Percentiles rank a stretch among this genome's conserved stretches.
Conservation (phyloP, 1,140 invertebrate species). For the Cherax quadricarinatus region DNA sequence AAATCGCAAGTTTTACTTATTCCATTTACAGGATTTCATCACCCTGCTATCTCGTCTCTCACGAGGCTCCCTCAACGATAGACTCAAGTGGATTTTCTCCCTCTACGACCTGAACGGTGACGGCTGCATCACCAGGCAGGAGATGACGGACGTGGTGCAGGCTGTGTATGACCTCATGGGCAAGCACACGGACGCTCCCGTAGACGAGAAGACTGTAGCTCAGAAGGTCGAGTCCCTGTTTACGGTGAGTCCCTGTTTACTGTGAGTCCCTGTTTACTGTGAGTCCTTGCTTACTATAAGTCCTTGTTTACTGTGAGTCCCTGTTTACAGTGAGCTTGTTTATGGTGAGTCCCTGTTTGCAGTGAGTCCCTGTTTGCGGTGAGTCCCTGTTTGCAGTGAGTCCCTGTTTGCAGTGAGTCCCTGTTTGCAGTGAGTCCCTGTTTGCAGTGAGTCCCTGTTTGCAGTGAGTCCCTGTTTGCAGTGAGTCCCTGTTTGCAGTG, state of each 20-base stretch:
- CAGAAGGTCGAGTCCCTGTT: constrained; percentile 79
- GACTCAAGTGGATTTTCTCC: constrained; percentile 80
- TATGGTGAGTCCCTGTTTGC: too few species aligned
- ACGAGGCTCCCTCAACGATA: constrained; percentile 79
- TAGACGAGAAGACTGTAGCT: constrained; percentile 77
- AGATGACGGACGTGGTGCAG: constrained; percentile 79
- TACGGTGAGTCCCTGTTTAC: constrained; percentile 74
- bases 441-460: too few species aligned
- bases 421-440: too few species aligned
- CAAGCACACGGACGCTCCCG: constrained; percentile 77
- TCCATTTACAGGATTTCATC: constrained; percentile 76
- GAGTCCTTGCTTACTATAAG: too few species aligned
- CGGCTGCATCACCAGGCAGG: constrained; percentile 79
- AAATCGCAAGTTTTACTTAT: not conserved
- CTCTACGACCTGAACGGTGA: constrained; percentile 81
- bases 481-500: too few species aligned
- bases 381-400: too few species aligned
- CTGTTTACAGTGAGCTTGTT: too few species aligned
- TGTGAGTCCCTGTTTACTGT: too few species aligned
- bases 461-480: too few species aligned
- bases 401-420: too few species aligned
- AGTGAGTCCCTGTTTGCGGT: too few species aligned
- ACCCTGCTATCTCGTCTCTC: constrained; percentile 78
- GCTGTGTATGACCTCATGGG: constrained; percentile 81
- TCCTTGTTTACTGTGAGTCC: too few species aligned